phyloP scores from a whole-genome alignment of 2,113 vertebrate genomes.

The Dryoscopus gambensis region DNA sequence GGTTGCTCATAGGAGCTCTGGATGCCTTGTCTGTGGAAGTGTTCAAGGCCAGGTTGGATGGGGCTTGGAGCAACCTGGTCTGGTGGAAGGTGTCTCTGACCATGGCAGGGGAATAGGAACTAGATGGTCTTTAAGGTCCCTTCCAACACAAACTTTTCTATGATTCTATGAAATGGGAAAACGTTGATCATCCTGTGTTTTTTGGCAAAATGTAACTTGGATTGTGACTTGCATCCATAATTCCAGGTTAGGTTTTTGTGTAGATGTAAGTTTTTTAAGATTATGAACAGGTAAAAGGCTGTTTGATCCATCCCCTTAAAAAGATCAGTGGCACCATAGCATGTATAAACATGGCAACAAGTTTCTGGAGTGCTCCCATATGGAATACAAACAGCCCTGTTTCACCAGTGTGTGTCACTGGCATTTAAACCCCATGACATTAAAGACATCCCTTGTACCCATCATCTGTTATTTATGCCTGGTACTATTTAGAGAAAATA shows the following conservation, averaged over 20 bases:
- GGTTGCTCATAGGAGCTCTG: not conserved
- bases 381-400: rapidly evolving
- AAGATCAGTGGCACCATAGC: rapidly evolving
- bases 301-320: not conserved
- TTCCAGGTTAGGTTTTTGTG: not conserved
- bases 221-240: not conserved
- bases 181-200: not conserved
- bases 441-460: rapidly evolving
- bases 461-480: not conserved
- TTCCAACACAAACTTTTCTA: not conserved
- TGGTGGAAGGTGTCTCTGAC: not conserved
- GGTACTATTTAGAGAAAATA: not conserved
- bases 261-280: not conserved
- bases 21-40: not conserved
- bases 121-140: not conserved
- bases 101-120: not conserved
- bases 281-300: not conserved
- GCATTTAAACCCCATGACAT: not conserved
- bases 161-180: not conserved
- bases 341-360: not conserved
- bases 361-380: not conserved
- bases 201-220: not conserved
- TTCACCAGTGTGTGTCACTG: not conserved
- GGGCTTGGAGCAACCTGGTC: not conserved
- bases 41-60: not conserved